A percentile compares a stretch with the other conserved stretches of the same genome.
phyloP scores from a whole-genome alignment of 53 echinoderm and acorn worm genomes.

The Crossaster papposus region DNA sequence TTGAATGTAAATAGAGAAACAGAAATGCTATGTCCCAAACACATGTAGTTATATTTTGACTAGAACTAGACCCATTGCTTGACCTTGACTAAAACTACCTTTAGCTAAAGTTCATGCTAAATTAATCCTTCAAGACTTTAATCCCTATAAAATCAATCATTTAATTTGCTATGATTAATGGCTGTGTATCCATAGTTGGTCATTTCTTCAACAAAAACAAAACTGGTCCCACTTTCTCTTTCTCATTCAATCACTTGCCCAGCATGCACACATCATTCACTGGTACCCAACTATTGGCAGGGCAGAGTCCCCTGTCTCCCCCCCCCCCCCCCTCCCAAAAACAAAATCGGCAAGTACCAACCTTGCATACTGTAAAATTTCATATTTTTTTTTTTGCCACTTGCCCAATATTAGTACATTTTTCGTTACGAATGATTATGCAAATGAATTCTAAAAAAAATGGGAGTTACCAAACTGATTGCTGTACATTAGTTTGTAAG shows the following conservation, averaged over 20 bases:
- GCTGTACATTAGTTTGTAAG: too few species aligned
- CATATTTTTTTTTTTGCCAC: neutral
- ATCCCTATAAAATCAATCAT: neutral
- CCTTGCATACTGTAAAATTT: neutral
- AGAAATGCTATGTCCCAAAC: neutral
- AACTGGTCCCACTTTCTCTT: slow-evolving; percentile 4
- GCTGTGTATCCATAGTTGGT: slow-evolving; percentile 36
- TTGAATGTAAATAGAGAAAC: slow-evolving; percentile 20
- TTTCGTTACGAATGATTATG: too few species aligned
- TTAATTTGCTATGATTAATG: slow-evolving; percentile 29
- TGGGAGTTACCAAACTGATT: too few species aligned
- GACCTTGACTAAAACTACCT: slow-evolving; percentile 10
- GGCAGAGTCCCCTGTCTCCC: neutral
- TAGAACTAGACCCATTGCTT: slow-evolving; percentile 22
- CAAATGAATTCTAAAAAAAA: too few species aligned
- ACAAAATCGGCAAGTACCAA: neutral
- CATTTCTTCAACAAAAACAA: neutral
- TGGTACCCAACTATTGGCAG: slow-evolving; percentile 16
- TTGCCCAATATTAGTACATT: too few species aligned
- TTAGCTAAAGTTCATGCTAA: neutral
- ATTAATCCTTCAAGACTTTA: neutral
- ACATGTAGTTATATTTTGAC: neutral
- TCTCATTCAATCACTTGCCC: slow-evolving; percentile 31
- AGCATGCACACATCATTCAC: slow-evolving; percentile 49
- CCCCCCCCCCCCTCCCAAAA: neutral